Evolutionary conservation across 2,797 vertebrate genomes (phyloP), one percentile per base, ranked within the genome.

Genomic region (Pseudochromis fuscus): DNA sequence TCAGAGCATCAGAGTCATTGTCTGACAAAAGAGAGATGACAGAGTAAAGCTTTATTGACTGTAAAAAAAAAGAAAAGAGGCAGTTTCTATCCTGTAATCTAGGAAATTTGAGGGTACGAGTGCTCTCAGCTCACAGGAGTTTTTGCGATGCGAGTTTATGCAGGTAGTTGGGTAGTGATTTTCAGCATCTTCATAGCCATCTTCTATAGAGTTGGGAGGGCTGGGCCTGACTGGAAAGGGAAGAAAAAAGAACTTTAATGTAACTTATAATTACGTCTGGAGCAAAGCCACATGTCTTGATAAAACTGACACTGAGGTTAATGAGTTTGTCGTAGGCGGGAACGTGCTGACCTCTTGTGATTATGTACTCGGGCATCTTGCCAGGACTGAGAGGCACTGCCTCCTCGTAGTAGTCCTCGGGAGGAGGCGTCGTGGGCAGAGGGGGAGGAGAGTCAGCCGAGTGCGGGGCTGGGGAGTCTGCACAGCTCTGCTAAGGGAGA

Each of bases 401-500:
- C 86, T 99, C 98, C 87, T 99, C 98, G 0, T 99, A 99, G 84
- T 98, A 97, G 78, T 98, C 98, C 90, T 99, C 97, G 0, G 98
- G 97, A 0, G 96, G 96, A 38, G 96, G 96, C 3, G 96, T 98
- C 57, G 94, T 98, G 81, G 98, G 98, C 76, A 98, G 91, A 0
- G 97, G 96, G 0, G 97, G 97, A 75, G 97, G 95, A 19, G 80
- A 86, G 85, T 88, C 81, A 1, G 67, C 68, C 1, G 87, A 86
- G 53, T 64, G 83, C 2, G 56, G 70, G 24, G 79, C 69, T 2
- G 31, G 28, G 37, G 85, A 80, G 65, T 83, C 73, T 37, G 74
- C 46, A 48, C 53, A 75, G 75, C 48, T 79, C 87, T 92, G 78
- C 27, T 23, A 13, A 27, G 12, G 11, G 58, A 42, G 57, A 67